Conservation (phyloP, 2,888 invertebrate genomes). For the Epistrophella euchroma region DNA sequence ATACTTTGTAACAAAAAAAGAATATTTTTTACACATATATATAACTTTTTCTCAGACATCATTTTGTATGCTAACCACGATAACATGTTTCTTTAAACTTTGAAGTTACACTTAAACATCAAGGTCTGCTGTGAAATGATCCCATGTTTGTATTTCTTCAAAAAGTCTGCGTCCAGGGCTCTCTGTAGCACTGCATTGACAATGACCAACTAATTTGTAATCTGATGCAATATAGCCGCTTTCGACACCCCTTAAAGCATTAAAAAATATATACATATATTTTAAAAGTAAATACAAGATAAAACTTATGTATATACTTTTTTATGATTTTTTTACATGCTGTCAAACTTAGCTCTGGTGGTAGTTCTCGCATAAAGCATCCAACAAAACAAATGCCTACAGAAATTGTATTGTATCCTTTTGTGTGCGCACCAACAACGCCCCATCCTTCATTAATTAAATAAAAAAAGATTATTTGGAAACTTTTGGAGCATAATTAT, state of each 20-base stretch:
- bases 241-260: constrained; percentile 82
- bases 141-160: constrained; percentile 85
- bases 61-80: background rate
- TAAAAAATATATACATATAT: background rate
- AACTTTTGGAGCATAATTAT: background rate
- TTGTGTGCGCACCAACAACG: constrained; percentile 85
- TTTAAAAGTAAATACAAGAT: background rate
- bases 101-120: background rate
- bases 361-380: constrained; percentile 84
- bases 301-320: constrained; percentile 62
- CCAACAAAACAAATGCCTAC: constrained; percentile 86
- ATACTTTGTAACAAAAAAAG: background rate
- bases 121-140: constrained; percentile 81
- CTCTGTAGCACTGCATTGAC: constrained; percentile 84
- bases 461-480: background rate
- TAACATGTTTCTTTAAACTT: background rate
- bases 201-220: constrained; percentile 85
- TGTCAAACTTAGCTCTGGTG: constrained; percentile 82
- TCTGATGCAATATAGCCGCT: constrained; percentile 84
- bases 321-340: constrained; percentile 84
- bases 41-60: background rate
- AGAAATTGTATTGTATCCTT: constrained; percentile 84
- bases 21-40: background rate
- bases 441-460: constrained; percentile 83
- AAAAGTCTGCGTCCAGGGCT: constrained; percentile 85